phyloP scores from a whole-genome alignment of 2,113 vertebrate species.

The western clawed frog (Xenopus tropicalis) region DNA sequence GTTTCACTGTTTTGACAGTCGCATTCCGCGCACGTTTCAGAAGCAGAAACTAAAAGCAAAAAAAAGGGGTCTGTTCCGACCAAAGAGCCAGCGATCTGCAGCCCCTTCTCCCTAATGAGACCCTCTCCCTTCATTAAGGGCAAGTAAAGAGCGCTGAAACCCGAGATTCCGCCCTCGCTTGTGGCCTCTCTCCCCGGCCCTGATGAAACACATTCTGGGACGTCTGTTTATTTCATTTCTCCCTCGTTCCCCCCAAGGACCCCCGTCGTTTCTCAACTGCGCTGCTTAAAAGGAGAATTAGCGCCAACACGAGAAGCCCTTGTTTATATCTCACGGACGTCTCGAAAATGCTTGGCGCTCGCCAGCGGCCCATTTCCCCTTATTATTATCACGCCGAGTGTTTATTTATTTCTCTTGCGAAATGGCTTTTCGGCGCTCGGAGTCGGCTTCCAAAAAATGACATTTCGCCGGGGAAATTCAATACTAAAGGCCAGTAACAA shows the following conservation, averaged over 20 bases:
- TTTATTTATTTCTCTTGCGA: no score
- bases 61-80: neutral
- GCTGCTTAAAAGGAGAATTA: conserved; percentile 12
- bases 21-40: neutral
- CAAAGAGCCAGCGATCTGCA: neutral
- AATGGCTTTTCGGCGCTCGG: no score
- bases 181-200: neutral
- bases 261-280: neutral
- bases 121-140: neutral
- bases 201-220: neutral
- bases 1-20: conserved; percentile 14
- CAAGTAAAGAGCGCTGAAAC: neutral
- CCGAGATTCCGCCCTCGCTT: neutral
- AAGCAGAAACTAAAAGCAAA: neutral
- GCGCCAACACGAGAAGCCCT: neutral
- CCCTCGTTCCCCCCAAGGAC: neutral
- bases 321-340: neutral
- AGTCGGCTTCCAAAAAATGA: no score
- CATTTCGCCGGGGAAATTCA: no score
- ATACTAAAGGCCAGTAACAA: no score
- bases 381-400: neutral
- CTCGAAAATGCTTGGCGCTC: neutral
- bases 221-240: conserved; percentile 9
- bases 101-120: neutral
- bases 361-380: neutral